Base-by-base conservation (phyloP, 2,113 vertebrate genomes). In the Podarcis muralis region DNA sequence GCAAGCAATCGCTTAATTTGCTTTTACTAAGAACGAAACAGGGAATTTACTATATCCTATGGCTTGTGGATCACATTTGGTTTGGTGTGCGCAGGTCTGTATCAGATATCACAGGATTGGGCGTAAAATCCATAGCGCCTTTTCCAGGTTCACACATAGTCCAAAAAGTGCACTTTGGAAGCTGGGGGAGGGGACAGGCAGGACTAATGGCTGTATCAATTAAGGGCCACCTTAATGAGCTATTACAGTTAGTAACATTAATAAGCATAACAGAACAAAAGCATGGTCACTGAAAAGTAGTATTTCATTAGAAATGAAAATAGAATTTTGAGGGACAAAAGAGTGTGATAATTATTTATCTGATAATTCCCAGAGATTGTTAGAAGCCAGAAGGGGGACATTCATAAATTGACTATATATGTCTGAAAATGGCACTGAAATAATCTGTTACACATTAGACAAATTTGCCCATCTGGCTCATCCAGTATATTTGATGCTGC, bases 381-480 rank as follows among this genome's bases (percentile, higher is more conserved):
- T 35, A 68, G 68, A 74, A 69, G 59, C 11, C 6, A 37, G 65
- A 53, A 86, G 3, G 20, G 15, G 9, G 43, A 62, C 20, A 71
- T 89, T 62, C 43, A 94, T 72, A 93, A 88, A 95, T 30, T 85
- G 48, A 65, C 92, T 84, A 88, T 22, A 87, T 88, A 86, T 91
- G 81, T 1, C 22, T 66, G 90, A 86, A 91, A 95, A 92, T 78
- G 74, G n/a, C 81, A 91, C 16, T 93, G 86, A 89, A 92, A 91
- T 35, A 77, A 92, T 84, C 87, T 92, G 69, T 88, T 88, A 90
- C 90, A 86, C 90, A 92, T 86, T 74, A 93, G 87, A 89, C 87
- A 80, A 93, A 77, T 91, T 87, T 93, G 89, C 72, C 94, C 91
- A 95, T 94, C 93, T 95, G 95, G 90, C 90, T 95, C 74, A 76